Base-by-base conservation (phyloP, 2,797 vertebrate species). In the Enteromius trimaculatus region DNA sequence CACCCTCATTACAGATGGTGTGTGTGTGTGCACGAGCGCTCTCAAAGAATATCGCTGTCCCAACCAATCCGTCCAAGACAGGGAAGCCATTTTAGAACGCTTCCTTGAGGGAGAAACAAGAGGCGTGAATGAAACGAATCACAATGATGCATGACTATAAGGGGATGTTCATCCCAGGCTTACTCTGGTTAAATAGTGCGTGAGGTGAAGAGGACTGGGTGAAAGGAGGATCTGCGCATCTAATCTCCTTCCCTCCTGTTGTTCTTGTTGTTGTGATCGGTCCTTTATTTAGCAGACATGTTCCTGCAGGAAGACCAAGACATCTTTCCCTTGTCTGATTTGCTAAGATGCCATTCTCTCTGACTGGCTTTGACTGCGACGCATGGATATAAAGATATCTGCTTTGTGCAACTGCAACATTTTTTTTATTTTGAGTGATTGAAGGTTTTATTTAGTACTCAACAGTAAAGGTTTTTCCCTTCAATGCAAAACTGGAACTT, bases 11-110 rank as follows among this genome's bases (percentile, higher is more conserved):
- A 87, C 86, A 88, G 84, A 87, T 87, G 81, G 80, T 70, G 70
- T 58, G 31, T 31, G 77, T 82, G 68, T 68, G 64, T 69, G 77
- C 37, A 60, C 72, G 83, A 65, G 62, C 81, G 37, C 76, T 76
- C 71, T 80, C 58, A 87, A 79, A 88, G 76, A 88, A 86, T 69
- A 85, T 82, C 58, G 39, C 84, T 87, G 85, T 85, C 60, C 81
- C 69, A 74, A 58, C 53, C 80, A 76, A 51, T 37, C 34, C 75
- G 9, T 81, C 37, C 62, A 71, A 88, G 84, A 88, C 77, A 88
- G 77, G 82, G 79, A 70, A 77, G 74, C 81, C 84, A 82, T 87
- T 88, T 51, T 80, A 76, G 6, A 69, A 51, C 9, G 42, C 74
- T 84, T 83, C 53, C 37, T 84, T 84, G 53, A 76, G 78, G 58